Evolutionary conservation across 2,797 vertebrate species (phyloP), one percentile per base, ranked within the genome.

Genomic region (Meriones psammophilus): DNA sequence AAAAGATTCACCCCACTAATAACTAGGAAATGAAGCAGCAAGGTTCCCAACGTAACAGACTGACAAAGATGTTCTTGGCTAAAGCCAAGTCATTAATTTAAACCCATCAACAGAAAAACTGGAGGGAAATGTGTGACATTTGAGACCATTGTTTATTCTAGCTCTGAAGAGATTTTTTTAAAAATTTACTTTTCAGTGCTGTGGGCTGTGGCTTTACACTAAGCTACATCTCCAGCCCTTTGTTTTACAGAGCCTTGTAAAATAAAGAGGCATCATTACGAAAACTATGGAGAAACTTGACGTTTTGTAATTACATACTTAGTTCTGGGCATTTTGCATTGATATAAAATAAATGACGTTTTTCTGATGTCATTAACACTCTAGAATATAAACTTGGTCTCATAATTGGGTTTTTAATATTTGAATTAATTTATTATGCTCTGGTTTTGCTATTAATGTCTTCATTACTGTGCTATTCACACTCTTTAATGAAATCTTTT

Each of bases 51-150:
- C 22, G 18, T 42, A 54, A 62, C 13, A 42, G 28, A 33, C 6
- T 33, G 13, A 14, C 39, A 86, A 68, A n/a, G 22, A 60, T 36
- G 60, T 66, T 87, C 60, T 62, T 78, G 58, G 56, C 74, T n/a
- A 89, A 39, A 39, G 18, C 74, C 50, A 64, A 18, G 33, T 86
- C 42, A 79, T 12, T 88, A 89, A 85, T 12, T 90, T 94, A 26
- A 88, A 60, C 77, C 36, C 78, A 77, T 91, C 62, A 85, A 90
- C 39, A 80, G 54, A 24, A 93, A 74, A 96, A 81, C 5, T n/a
- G 28, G 73, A 42, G 22, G 39, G 46, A 87, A 83, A 39, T 50
- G 33, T 24, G 78, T 14, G 36, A 22, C 71, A 88, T 83, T 94
- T 64, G 39, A 83, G 30, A 58, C 22, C 83, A 84, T 64, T 88